Conservation (phyloP, 2,113 vertebrate species). For the Barnardius zonarius region DNA sequence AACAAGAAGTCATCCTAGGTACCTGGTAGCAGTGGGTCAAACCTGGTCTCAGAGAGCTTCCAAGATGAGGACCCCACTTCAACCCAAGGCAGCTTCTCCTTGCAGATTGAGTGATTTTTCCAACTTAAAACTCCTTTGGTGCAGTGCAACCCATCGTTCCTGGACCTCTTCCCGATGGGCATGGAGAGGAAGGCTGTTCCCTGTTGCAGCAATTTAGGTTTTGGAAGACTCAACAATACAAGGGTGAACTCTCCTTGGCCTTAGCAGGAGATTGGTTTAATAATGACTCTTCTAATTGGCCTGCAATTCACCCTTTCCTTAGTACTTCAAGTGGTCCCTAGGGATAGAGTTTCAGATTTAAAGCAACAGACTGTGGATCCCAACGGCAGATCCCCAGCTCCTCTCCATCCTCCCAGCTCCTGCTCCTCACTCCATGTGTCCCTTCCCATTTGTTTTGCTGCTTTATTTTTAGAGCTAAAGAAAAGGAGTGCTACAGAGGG, state of each 20-base stretch:
- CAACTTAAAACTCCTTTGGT: background rate
- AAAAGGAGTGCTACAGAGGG: background rate
- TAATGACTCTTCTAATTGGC: background rate
- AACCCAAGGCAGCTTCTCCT: background rate
- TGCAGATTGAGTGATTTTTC: background rate
- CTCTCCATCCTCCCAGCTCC: background rate
- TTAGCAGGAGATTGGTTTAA: background rate
- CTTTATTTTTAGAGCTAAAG: background rate
- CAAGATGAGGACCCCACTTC: accelerated
- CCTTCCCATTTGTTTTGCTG: background rate
- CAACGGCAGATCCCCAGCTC: background rate
- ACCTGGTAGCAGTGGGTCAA: background rate
- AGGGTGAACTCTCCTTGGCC: background rate
- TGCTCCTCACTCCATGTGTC: background rate
- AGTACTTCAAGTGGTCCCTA: background rate
- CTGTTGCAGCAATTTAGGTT: background rate
- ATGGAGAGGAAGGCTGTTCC: background rate
- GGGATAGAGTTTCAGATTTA: background rate
- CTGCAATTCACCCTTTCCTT: background rate
- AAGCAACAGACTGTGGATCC: background rate
- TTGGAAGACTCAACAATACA: background rate
- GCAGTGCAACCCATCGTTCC: background rate
- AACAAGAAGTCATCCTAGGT: background rate
- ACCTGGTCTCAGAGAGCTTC: background rate
- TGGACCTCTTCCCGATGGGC: background rate